Conservation (phyloP, 2,113 vertebrate species). For the Amphiprion ocellaris region DNA sequence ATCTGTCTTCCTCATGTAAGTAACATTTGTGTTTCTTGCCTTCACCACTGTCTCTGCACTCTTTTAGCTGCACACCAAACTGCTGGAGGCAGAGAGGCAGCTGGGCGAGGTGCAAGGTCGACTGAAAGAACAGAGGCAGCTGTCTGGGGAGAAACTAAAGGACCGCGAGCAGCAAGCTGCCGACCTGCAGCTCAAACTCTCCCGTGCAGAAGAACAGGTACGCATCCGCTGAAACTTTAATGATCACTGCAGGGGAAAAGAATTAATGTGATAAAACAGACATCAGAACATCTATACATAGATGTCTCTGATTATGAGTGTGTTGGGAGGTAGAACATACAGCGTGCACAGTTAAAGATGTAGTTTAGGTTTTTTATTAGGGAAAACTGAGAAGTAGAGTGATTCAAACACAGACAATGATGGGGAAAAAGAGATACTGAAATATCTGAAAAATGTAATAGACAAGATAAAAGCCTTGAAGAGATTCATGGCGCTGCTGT, state of each 20-base stretch:
- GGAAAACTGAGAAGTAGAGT: neutral
- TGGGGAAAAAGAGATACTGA: neutral
- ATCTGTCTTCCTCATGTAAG: neutral
- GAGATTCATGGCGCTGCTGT: too few species aligned
- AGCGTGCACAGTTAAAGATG: neutral
- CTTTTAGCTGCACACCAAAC: conserved; percentile 91
- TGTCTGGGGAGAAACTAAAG: conserved; percentile 97
- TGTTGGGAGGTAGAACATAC: neutral
- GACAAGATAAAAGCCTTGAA: too few species aligned
- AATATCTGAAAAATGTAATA: too few species aligned
- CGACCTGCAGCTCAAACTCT: conserved; percentile 94
- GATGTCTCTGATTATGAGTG: neutral
- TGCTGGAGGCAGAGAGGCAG: conserved; percentile 95
- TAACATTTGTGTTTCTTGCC: neutral
- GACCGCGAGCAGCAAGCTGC: conserved; percentile 96
- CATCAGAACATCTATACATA: accelerated
- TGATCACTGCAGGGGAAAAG: neutral
- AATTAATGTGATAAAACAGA: neutral
- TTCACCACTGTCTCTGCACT: neutral
- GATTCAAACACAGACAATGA: neutral
- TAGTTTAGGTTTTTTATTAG: too few species aligned
- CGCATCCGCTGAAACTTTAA: neutral
- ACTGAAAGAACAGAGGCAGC: conserved; percentile 97
- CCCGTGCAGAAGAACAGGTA: conserved; percentile 95
- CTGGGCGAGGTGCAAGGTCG: conserved; percentile 96